Conservation (phyloP, 2,888 invertebrate species). For the Kuschelorhynchus macadamiae region DNA sequence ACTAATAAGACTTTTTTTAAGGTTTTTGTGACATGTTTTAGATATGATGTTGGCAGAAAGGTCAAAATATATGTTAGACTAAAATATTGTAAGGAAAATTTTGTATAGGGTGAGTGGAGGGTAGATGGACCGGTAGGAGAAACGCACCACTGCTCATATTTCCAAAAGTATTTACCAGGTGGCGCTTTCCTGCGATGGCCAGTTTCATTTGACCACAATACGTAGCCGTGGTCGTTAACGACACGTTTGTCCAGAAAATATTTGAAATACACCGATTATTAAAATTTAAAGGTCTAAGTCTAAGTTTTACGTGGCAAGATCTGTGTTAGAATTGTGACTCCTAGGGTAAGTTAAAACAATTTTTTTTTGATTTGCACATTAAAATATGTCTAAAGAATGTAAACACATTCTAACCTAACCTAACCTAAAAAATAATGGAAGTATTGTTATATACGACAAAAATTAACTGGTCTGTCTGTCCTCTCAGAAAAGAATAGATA, state of each 20-base stretch:
- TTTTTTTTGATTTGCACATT: neutral
- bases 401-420: no score
- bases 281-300: neutral
- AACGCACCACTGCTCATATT: neutral
- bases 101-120: neutral
- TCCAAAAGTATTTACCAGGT: neutral
- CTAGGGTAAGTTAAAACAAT: neutral
- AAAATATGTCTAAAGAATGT: neutral
- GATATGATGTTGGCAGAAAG: no score
- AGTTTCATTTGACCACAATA: no score
- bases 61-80: no score
- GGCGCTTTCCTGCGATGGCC: no score
- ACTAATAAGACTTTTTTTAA: no score
- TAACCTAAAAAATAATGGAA: neutral
- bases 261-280: neutral
- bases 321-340: neutral
- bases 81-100: no score
- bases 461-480: conserved; percentile 15
- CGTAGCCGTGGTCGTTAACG: neutral
- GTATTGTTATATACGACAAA: neutral
- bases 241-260: neutral
- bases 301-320: neutral
- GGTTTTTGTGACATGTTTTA: no score
- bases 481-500: conserved; percentile 13
- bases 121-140: neutral